These are phyloP conservation scores for Diplazon laetatorius DNA, from an alignment of 2,888 invertebrate species.

Conservation along the genomic window DNA sequence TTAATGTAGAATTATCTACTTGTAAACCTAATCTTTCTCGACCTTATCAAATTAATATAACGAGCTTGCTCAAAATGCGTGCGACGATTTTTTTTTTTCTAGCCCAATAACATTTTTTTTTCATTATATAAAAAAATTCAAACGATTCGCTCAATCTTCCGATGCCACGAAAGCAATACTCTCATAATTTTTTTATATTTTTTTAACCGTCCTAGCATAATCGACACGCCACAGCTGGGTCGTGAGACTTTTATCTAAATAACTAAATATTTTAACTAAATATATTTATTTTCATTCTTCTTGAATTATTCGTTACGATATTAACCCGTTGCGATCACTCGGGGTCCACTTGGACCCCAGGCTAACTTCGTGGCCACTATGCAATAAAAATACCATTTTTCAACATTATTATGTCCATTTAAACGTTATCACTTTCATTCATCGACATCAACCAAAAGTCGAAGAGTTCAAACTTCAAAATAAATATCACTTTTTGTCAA, in stretches of 20 bases:
- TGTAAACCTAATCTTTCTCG: slow-evolving; percentile 43
- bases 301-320: slow-evolving; percentile 34
- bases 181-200: slow-evolving; percentile 21
- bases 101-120: background rate
- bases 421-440: no score
- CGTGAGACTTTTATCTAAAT: slow-evolving; percentile 64
- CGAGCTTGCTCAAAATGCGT: slow-evolving; percentile 57
- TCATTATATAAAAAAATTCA: slow-evolving; percentile 17
- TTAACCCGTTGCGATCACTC: no score
- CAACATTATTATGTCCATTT: no score
- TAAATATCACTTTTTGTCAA: no score
- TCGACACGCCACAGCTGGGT: slow-evolving; percentile 72
- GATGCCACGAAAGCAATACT: slow-evolving; percentile 77
- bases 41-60: slow-evolving; percentile 37
- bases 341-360: no score
- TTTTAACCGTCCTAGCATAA: background rate
- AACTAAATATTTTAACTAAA: no score
- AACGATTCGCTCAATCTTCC: slow-evolving; percentile 69
- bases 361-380: no score
- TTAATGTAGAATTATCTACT: slow-evolving; percentile 42
- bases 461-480: no score
- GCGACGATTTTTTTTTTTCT: background rate
- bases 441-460: no score
- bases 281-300: no score
- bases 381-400: no score